phyloP scores from a whole-genome alignment of 2,113 vertebrate genomes.

The Varanus salvator region DNA sequence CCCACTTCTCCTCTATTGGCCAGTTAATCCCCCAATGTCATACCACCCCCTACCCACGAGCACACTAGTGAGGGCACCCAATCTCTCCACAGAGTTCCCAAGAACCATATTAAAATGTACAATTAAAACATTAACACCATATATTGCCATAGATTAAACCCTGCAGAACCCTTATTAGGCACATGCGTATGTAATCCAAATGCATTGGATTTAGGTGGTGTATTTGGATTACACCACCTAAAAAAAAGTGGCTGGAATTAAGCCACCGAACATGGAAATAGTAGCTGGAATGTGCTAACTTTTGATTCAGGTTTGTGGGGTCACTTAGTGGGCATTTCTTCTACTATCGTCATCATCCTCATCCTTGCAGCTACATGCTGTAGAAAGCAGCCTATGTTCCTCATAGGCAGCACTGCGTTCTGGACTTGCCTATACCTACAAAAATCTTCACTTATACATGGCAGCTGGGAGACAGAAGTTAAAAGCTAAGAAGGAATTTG shows the following conservation, averaged over 20 bases:
- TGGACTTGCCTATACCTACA: not conserved
- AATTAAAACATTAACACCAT: no score
- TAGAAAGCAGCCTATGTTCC: not conserved
- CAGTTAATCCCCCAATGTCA: no score
- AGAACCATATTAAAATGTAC: no score
- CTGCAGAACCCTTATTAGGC: no score
- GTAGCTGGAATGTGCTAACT: not conserved
- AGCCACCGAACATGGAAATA: not conserved
- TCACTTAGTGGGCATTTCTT: not conserved
- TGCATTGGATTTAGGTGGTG: no score
- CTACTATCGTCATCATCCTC: not conserved
- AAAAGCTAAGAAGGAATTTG: not conserved
- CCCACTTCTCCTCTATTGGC: no score
- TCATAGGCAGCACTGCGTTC: not conserved
- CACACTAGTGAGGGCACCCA: no score
- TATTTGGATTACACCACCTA: not conserved
- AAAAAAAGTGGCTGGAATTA: not conserved
- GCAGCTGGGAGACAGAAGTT: not conserved
- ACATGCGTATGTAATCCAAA: no score
- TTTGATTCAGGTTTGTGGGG: no score
- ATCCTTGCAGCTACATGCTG: not conserved
- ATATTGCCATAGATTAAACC: no score
- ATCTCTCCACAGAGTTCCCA: no score
- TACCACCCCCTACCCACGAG: no score
- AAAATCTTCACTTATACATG: not conserved